phyloP scores from a whole-genome alignment of 2,888 invertebrate genomes.

The Geophilus truncorum region DNA sequence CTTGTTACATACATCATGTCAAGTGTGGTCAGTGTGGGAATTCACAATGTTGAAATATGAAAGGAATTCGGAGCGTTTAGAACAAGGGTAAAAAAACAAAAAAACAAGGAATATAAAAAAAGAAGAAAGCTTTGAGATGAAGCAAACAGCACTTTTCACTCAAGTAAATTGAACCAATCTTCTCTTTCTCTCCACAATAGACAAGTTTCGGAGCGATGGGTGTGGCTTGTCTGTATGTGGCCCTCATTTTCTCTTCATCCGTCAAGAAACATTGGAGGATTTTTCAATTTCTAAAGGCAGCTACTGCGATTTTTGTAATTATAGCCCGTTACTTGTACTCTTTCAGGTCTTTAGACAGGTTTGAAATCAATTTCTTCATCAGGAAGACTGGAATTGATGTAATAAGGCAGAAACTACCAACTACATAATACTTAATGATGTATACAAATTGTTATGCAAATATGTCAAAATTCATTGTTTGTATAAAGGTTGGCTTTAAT shows the following conservation, averaged over 20 bases:
- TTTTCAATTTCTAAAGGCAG: neutral
- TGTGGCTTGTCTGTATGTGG: neutral
- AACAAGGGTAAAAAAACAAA: neutral
- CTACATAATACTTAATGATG: too few species aligned
- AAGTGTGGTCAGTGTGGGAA: slow-evolving; percentile 10
- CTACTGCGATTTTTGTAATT: neutral
- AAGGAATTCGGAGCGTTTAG: neutral
- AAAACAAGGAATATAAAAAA: neutral
- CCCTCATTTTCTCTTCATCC: neutral
- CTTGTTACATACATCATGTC: neutral
- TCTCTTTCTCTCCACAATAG: neutral
- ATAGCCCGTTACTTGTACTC: neutral
- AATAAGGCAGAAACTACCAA: too few species aligned
- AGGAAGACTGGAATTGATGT: neutral
- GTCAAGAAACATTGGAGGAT: neutral
- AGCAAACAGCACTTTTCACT: neutral
- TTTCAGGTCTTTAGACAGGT: neutral
- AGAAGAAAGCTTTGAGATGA: too few species aligned
- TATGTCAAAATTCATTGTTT: too few species aligned
- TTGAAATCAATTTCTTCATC: neutral
- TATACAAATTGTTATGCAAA: too few species aligned
- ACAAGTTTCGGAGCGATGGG: neutral
- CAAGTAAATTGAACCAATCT: slow-evolving; percentile 2
- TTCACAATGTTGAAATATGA: neutral
- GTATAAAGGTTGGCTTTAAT: too few species aligned